Conservation (phyloP, 1,140 invertebrate species). For the Bombus haemorrhoidalis region DNA sequence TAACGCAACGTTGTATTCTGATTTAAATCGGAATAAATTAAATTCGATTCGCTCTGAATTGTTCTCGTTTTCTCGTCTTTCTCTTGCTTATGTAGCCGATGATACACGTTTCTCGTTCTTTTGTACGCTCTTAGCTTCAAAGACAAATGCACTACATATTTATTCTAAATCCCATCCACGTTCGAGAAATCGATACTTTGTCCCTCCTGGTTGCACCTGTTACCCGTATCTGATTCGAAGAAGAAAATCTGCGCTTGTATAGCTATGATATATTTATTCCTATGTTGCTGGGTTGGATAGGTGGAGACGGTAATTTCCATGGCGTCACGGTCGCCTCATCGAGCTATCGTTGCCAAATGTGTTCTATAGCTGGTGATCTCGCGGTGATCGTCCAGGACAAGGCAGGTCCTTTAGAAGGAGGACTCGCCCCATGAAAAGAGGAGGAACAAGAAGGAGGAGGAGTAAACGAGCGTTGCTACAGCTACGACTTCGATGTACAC, state of each 20-base stretch:
- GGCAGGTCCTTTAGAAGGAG: constrained; percentile 31
- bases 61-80: neutral
- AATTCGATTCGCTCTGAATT: neutral
- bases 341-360: constrained; percentile 23
- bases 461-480: constrained; percentile 45
- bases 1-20: no score
- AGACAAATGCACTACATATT: neutral
- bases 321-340: neutral
- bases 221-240: neutral
- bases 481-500: constrained; percentile 48
- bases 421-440: constrained; percentile 27
- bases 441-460: constrained; percentile 21
- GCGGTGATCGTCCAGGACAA: constrained; percentile 11
- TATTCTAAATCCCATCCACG: neutral
- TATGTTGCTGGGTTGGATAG: neutral
- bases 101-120: neutral
- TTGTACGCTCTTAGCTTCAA: neutral
- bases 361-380: neutral
- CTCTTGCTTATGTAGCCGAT: neutral
- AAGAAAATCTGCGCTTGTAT: neutral
- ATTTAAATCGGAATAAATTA: neutral
- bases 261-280: neutral
- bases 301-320: constrained; percentile 10
- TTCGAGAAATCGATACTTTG: neutral
- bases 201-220: neutral